These are phyloP conservation scores for Chiloscyllium plagiosum DNA, from an alignment of 2,113 vertebrate genomes.

Conservation along the genomic window DNA sequence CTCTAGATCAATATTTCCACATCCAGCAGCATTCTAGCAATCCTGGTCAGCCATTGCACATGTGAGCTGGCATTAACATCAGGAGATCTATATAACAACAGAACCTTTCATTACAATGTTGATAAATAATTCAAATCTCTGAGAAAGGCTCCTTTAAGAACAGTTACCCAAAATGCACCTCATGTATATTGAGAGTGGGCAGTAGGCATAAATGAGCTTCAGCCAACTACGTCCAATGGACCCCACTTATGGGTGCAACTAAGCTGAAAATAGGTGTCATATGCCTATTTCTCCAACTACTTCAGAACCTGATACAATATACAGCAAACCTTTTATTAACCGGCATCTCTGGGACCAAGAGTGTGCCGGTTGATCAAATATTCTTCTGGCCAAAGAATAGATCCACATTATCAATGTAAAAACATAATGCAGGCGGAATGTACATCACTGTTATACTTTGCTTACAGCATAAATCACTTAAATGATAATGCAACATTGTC, in stretches of 20 bases:
- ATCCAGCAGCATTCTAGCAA: background rate
- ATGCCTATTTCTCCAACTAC: background rate
- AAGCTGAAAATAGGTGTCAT: background rate
- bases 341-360: too few relatives aligned
- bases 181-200: background rate
- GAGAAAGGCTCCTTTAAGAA: background rate
- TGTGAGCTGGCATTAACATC: background rate
- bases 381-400: too few relatives aligned
- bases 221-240: background rate
- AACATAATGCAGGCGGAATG: too few relatives aligned
- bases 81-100: background rate
- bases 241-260: background rate
- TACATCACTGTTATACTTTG: too few relatives aligned
- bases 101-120: background rate
- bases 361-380: too few relatives aligned
- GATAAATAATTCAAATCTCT: background rate
- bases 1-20: background rate
- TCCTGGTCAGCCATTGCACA: background rate
- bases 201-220: too few relatives aligned
- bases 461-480: too few relatives aligned
- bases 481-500: too few relatives aligned
- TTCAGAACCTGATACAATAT: too few relatives aligned
- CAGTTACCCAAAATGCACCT: background rate
- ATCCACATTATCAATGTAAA: too few relatives aligned
- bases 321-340: too few relatives aligned